Percentiles rank a stretch among this genome's conserved stretches.
These are phyloP conservation scores for Rhagoletis pomonella DNA, from an alignment of 1,140 invertebrate genomes.

Conservation along the genomic window DNA sequence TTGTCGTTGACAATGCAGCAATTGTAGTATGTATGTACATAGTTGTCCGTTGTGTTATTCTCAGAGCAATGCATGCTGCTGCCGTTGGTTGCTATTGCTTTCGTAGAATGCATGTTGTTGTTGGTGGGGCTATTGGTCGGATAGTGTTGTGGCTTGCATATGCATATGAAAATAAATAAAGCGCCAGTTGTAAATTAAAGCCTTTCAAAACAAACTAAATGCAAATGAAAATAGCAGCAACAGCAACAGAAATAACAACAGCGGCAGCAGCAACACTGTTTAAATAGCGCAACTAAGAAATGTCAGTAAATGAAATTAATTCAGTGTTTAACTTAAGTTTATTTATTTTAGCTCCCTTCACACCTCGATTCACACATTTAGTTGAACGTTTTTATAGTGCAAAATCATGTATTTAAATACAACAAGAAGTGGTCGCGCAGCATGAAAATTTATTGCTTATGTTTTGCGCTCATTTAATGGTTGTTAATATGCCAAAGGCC, in stretches of 20 bases:
- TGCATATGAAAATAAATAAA: constrained; percentile 51
- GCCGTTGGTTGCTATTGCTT: not conserved
- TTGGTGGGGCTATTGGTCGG: not conserved
- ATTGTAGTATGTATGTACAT: not conserved
- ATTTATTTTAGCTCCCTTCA: not conserved
- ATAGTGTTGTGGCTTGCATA: no score
- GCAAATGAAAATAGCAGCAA: constrained; percentile 21
- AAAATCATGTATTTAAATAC: constrained; percentile 51
- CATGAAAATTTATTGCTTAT: constrained; percentile 46
- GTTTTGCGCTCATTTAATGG: constrained; percentile 47
- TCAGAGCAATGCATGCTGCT: constrained; percentile 23
- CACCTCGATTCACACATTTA: not conserved
- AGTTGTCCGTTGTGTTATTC: not conserved
- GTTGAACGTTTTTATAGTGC: constrained; percentile 31
- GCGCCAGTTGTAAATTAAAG: constrained; percentile 49
- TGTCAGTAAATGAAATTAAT: not conserved
- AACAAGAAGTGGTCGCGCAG: constrained; percentile 26
- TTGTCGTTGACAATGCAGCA: constrained; percentile 45
- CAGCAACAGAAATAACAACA: not conserved
- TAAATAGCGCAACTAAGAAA: not conserved
- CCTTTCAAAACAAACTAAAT: constrained; percentile 48
- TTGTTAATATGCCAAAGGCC: constrained; percentile 44
- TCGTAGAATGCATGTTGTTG: not conserved
- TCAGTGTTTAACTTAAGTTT: constrained; percentile 25
- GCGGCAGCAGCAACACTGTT: not conserved